Base-by-base conservation (phyloP, 2,113 vertebrate genomes). In the Canis aureus region DNA sequence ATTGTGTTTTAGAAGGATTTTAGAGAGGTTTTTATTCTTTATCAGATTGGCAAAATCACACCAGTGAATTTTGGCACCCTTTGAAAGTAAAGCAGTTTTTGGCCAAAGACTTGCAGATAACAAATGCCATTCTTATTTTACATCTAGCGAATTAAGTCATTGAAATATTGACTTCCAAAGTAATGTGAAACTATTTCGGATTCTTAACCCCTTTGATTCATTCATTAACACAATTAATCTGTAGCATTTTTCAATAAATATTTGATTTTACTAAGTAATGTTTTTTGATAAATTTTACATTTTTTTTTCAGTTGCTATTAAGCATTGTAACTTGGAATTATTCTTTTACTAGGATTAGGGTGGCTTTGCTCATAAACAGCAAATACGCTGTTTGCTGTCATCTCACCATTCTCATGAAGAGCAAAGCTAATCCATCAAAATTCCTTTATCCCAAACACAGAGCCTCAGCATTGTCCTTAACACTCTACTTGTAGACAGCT, bases 91-190 rank as follows among this genome's bases (percentile, higher is more conserved):
- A 95, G 64, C n/a, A 64, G 29, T 74, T 94, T 95, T 87, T 90
- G 93, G 97, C 90, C 96, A 95, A 94, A 97, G 67, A 96, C 13
- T 96, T 90, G 8, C 49, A 96, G 94, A 93, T 97, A 97, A 97
- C 82, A 92, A 98, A 92, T 97, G 96, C 76, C 94, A 83, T 94
- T 97, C 80, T 93, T 92, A 95, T 88, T 97, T 97, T 73, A 86
- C n/a, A 96, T 89, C 20, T 32, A 96, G 80, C 74, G 83, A 97
- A 85, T 96, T 97, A 97, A 95, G 73, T 96, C 95, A 91, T 74
- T 95, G 83, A 60, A 92, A 81, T 81, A 55, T 20, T 89, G 85
- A 89, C 69, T 91, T 95, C 6, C 49, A 92, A 94, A 89, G 83
- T 69, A 92, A n/a, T n/a, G 59, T 67, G 64, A 76, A 95, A 81